phyloP scores from a whole-genome alignment of 2,797 vertebrate genomes.

The Capromys pilorides region DNA sequence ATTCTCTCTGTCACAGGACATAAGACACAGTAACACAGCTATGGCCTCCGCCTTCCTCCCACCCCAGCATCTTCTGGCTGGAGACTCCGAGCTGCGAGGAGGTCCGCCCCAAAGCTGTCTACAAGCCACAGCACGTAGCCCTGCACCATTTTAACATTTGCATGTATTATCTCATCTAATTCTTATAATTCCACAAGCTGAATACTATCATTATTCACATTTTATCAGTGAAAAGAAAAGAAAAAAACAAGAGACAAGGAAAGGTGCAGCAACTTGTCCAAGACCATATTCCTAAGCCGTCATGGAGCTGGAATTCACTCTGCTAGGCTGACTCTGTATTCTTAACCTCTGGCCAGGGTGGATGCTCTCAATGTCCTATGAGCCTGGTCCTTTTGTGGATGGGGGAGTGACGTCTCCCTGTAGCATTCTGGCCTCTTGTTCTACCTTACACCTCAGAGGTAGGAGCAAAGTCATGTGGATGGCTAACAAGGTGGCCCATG shows the following conservation, averaged over 20 bases:
- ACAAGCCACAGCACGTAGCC: background rate
- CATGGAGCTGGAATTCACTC: background rate
- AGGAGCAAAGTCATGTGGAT: background rate
- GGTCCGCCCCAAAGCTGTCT: background rate
- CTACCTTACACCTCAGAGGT: background rate
- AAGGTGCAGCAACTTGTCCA: background rate
- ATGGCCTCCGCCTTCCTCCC: background rate
- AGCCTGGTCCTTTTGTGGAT: background rate
- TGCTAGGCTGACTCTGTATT: background rate
- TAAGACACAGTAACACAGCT: background rate
- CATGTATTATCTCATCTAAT: background rate
- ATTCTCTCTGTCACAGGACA: background rate
- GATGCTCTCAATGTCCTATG: background rate
- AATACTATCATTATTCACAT: background rate
- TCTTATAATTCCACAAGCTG: background rate
- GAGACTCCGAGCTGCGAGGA: background rate
- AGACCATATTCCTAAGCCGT: background rate
- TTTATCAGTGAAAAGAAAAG: conserved; percentile 20
- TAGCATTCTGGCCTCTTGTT: background rate
- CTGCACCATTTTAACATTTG: background rate
- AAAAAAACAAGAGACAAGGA: background rate
- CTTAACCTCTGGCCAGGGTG: background rate
- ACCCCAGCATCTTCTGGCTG: background rate
- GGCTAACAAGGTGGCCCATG: background rate
- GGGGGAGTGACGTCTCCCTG: background rate